phyloP scores from a whole-genome alignment of 2,888 invertebrate genomes.

The Lordiphosa fenestrarum region DNA sequence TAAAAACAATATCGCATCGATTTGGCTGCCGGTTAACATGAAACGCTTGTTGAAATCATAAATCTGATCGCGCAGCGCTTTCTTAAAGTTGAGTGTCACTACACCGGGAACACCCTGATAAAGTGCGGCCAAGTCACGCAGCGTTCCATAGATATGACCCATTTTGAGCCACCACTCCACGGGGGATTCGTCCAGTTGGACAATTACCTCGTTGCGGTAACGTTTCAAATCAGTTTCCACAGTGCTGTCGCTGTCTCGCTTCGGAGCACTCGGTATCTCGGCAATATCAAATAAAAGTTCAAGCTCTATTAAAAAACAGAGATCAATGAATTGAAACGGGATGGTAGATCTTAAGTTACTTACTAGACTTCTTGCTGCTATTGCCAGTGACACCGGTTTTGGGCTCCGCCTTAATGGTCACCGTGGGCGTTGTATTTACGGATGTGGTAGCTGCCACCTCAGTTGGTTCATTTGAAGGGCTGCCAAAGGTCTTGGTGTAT shows the following conservation, averaged over 20 bases:
- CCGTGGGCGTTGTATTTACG: constrained; percentile 31
- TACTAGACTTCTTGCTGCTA: constrained; percentile 57
- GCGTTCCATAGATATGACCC: constrained; percentile 73
- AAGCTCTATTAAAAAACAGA: constrained; percentile 54
- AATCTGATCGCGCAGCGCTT: constrained; percentile 73
- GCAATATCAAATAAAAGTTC: constrained; percentile 76
- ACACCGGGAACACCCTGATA: constrained; percentile 79
- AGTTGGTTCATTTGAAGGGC: constrained; percentile 28
- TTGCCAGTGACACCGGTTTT: constrained; percentile 25
- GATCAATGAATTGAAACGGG: not conserved
- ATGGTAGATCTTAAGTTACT: constrained; percentile 15
- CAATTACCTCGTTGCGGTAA: constrained; percentile 76
- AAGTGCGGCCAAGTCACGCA: constrained; percentile 69
- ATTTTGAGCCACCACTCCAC: constrained; percentile 78
- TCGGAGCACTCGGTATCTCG: constrained; percentile 50
- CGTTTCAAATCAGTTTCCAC: constrained; percentile 76
- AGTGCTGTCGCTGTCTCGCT: constrained; percentile 54
- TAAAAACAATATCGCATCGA: constrained; percentile 76
- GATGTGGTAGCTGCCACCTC: constrained; percentile 40
- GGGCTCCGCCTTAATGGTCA: constrained; percentile 54
- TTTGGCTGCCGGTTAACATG: constrained; percentile 73
- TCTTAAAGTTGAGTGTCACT: constrained; percentile 75
- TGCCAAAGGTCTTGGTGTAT: constrained; percentile 61
- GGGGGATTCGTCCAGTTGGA: constrained; percentile 77
- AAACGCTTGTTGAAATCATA: constrained; percentile 71